Percentiles rank a stretch among this genome's conserved stretches.
phyloP scores from a whole-genome alignment of 30 jellyfish, hydroid and myxozoan genomes.

The Turritopsis dohrnii region DNA sequence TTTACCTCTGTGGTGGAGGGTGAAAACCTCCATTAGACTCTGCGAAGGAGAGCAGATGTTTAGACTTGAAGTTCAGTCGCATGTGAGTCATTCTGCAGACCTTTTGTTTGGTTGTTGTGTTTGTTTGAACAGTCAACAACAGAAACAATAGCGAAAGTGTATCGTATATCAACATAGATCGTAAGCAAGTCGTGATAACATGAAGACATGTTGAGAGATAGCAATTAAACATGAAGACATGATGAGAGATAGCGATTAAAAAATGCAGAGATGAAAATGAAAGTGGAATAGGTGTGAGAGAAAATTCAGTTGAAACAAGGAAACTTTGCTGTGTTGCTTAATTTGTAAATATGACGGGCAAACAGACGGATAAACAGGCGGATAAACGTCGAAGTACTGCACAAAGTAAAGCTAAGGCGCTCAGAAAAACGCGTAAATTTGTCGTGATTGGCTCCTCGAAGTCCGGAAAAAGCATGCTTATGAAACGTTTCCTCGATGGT shows the following conservation, averaged over 20 bases:
- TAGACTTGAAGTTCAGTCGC: background rate
- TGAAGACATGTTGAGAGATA: background rate
- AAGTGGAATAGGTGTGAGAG: background rate
- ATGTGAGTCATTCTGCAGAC: background rate
- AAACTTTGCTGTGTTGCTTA: background rate
- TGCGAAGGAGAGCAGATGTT: no score
- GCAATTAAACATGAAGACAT: background rate
- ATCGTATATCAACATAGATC: background rate
- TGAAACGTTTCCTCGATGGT: constrained; percentile 37
- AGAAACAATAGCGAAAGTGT: background rate
- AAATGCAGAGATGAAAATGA: background rate
- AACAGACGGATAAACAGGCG: background rate
- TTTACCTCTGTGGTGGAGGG: background rate
- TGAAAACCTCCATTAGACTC: background rate
- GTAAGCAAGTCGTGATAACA: no score
- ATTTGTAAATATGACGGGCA: background rate
- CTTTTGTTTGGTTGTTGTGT: background rate
- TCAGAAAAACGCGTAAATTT: constrained; percentile 23
- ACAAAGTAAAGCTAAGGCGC: constrained; percentile 1
- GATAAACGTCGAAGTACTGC: constrained; percentile 21
- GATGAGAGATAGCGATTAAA: background rate
- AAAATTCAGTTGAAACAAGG: background rate
- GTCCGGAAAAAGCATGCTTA: constrained; percentile 31
- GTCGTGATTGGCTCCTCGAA: constrained; percentile 25
- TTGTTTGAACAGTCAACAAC: background rate